These are phyloP conservation scores for Aricia artaxerxes DNA, from an alignment of 2,888 invertebrate genomes.

Conservation along the genomic window DNA sequence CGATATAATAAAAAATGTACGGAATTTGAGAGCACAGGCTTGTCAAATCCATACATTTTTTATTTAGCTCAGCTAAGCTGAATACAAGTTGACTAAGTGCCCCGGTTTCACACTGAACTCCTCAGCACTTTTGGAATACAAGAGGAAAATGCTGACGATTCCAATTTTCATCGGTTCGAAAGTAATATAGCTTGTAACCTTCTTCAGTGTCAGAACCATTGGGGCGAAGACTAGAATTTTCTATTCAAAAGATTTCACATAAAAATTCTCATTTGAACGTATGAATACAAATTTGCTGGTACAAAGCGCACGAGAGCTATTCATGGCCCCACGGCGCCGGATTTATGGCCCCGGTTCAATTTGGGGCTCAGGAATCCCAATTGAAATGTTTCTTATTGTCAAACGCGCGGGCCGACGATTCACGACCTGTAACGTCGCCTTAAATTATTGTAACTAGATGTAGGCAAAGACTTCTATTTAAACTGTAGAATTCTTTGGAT, in stretches of 20 bases:
- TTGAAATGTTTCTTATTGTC: constrained; percentile 33
- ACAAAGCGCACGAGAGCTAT: constrained; percentile 28
- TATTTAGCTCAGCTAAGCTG: neutral
- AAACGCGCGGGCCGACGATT: neutral
- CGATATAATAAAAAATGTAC: too few relatives aligned
- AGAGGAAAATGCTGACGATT: neutral
- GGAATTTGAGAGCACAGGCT: too few relatives aligned
- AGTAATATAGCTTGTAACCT: neutral
- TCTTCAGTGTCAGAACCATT: neutral
- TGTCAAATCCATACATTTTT: neutral
- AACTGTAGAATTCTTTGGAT: neutral
- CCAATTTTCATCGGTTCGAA: neutral
- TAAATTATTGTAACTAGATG: constrained; percentile 1
- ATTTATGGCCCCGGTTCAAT: constrained; percentile 26
- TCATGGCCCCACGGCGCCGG: constrained; percentile 23
- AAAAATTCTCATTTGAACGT: constrained; percentile 29
- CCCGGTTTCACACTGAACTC: neutral
- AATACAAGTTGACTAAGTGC: too few relatives aligned
- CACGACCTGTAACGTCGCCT: neutral
- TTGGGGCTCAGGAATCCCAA: constrained; percentile 30
- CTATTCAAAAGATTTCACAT: constrained; percentile 25
- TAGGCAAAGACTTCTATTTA: neutral
- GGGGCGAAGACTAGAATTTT: neutral
- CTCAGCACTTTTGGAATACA: neutral
- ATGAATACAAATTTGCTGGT: constrained; percentile 28